These are phyloP conservation scores for Cetoscarus ocellatus DNA, from an alignment of 2,797 vertebrate species.

Conservation along the genomic window DNA sequence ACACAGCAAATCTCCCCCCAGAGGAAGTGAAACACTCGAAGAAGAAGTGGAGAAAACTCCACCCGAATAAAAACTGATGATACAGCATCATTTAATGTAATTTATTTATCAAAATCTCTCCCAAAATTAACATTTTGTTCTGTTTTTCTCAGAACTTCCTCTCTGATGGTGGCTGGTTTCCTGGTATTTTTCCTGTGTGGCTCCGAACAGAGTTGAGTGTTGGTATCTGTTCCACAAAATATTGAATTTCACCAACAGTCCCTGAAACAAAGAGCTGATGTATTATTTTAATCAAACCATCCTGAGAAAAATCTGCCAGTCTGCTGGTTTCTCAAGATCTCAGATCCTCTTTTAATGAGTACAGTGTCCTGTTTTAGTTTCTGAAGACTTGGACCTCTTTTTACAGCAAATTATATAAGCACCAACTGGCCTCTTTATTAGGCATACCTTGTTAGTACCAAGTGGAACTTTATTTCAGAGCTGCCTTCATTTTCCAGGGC, in stretches of 20 bases:
- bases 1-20: neutral
- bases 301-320: slow-evolving; percentile 17
- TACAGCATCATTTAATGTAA: neutral
- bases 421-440: no score
- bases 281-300: neutral
- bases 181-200: neutral
- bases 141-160: slow-evolving; percentile 58
- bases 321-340: slow-evolving; percentile 19
- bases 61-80: slow-evolving; percentile 50
- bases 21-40: slow-evolving; percentile 53
- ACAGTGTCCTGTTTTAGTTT: neutral
- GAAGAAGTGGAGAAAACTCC: slow-evolving; percentile 4
- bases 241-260: slow-evolving; percentile 17
- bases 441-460: no score
- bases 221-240: slow-evolving; percentile 69
- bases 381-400: neutral
- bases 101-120: neutral
- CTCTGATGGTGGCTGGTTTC: slow-evolving; percentile 13
- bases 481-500: no score
- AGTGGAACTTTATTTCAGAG: no score
- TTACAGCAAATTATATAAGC: neutral
- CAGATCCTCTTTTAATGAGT: slow-evolving; percentile 52
- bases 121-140: slow-evolving; percentile 49
- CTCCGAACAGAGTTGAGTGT: no score
- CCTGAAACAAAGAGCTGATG: neutral